Base-by-base conservation (phyloP, 92 coral and sea anemone species). In the Umimayanthus kanabou region DNA sequence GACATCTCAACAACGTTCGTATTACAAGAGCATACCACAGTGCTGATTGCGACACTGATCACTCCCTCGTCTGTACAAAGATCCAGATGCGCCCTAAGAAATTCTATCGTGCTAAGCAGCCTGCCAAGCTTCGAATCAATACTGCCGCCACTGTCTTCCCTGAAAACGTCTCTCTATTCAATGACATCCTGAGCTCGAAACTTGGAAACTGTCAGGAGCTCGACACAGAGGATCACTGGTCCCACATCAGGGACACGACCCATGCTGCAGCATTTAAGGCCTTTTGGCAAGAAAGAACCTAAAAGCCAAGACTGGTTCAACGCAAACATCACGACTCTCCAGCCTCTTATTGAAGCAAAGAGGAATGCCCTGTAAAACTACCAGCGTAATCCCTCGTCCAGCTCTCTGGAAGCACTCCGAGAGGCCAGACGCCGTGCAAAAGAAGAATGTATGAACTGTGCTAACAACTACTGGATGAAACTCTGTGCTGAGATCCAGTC, bases 11-110 rank as follows among this genome's bases (percentile, higher is more conserved):
- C 45, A 85, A 77, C 64, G 42, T 76, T 49, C 87, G 66, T 11
- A 20, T 49, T 26, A 85, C 89, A 9, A 64, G 87, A 26, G 50
- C 87, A 26, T 82, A 58, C 85, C 89, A 72, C 87, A 72, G 88
- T 84, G 88, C 88, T 39, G 88, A 85, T 85, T 75, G 88, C 83
- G 87, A 85, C 86, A 85, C 86, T 50, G 88, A 67, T 39, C 88
- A 85, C 61, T 26, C 50, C 29, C 45, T 85, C 1, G 55, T 64
- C 23, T 15, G 37, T 4, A 37, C 47, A 82, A 81, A 16, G 70
- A 64, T 23, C 70, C 20, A 64, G 25, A 4, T 64, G 14, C 20
- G 23, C 14, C 70, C 20, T 4, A 16, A 64, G 70, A 64, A 64
- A 13, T 64, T 23, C 14, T 16, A 64, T 64, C 25, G 23, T 16